A percentile compares a stretch with the other conserved stretches of the same genome.
These are phyloP conservation scores for Tetramorium bicarinatum DNA, from an alignment of 2,888 invertebrate species.

Conservation along the genomic window DNA sequence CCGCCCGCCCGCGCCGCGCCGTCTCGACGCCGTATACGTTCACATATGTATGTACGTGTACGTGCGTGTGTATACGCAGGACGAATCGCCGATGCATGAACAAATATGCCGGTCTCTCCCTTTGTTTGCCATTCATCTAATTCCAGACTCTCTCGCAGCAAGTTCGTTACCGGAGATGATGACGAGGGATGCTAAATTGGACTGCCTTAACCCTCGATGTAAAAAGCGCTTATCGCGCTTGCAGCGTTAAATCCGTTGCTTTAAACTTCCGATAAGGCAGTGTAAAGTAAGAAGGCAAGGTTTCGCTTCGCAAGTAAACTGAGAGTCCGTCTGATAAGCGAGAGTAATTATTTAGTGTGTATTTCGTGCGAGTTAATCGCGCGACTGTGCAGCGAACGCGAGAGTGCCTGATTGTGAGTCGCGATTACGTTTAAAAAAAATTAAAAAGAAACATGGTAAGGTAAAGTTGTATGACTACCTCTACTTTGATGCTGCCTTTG, in stretches of 20 bases:
- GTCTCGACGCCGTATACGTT: neutral
- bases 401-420: neutral
- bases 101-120: slow-evolving; percentile 42
- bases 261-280: slow-evolving; percentile 25
- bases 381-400: neutral
- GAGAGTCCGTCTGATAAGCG: slow-evolving; percentile 35
- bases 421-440: slow-evolving; percentile 22
- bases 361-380: slow-evolving; percentile 36
- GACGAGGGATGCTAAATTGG: slow-evolving; percentile 10
- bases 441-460: neutral
- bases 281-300: slow-evolving; percentile 32
- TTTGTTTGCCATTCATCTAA: slow-evolving; percentile 56
- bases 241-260: slow-evolving; percentile 29
- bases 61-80: neutral
- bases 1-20: no score
- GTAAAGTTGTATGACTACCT: neutral
- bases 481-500: neutral
- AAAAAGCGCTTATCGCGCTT: slow-evolving; percentile 35
- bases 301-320: slow-evolving; percentile 17
- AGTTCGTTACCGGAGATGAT: slow-evolving; percentile 39
- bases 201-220: slow-evolving; percentile 10
- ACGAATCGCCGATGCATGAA: slow-evolving; percentile 40
- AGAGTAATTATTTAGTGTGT: slow-evolving; percentile 38
- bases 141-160: slow-evolving; percentile 23
- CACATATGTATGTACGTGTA: neutral